Evolutionary conservation across 2,888 invertebrate species (phyloP), one percentile per base, ranked within the genome.

Genomic region (Latrodectus hesperus): DNA sequence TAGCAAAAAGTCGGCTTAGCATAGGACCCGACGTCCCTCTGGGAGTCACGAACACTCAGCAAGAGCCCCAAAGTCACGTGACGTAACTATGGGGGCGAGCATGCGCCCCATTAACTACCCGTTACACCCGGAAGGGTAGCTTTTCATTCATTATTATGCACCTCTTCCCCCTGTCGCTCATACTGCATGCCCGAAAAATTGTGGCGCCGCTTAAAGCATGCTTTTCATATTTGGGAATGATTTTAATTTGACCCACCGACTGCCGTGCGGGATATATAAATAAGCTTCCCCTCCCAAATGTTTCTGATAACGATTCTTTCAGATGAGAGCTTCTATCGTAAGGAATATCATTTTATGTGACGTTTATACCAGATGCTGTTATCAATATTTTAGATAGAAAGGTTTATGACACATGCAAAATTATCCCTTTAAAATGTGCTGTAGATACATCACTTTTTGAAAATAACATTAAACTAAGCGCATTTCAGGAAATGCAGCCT

Each of bases 71-170:
- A 60, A 60, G 60, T 60, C 60, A 60, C 60, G 60, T 60, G 60
- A 60, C 60, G 60, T 6, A 16, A 12, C 60, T n/a, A 12, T 60
- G 60, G 60, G 60, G 60, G 14, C 60, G n/a, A 38, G 38, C 60
- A 16, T 16, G 60, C 60, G 14, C n/a, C 60, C 60, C n/a, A 60
- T 60, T 60, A 60, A 60, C 60, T n/a, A 60, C 60, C 60, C 60
- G 60, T 60, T 60, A 11, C 60, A 60, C 60, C 60, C 60, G 60
- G 60, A 60, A 60, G 60, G 60, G 60, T 16, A n/a, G 60, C 12
- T 60, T 60, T 60, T 60, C 60, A 16, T 60, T 60, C 60, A 60
- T 60, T 60, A 60, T n/a, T 60, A 60, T 60, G 60, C 60, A 60
- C 60, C 60, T n/a, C 60, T 16, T n/a, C 60, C 60, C 60, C 60